Conservation (phyloP, 2,888 invertebrate genomes). For the Yponomeuta cagnagella region DNA sequence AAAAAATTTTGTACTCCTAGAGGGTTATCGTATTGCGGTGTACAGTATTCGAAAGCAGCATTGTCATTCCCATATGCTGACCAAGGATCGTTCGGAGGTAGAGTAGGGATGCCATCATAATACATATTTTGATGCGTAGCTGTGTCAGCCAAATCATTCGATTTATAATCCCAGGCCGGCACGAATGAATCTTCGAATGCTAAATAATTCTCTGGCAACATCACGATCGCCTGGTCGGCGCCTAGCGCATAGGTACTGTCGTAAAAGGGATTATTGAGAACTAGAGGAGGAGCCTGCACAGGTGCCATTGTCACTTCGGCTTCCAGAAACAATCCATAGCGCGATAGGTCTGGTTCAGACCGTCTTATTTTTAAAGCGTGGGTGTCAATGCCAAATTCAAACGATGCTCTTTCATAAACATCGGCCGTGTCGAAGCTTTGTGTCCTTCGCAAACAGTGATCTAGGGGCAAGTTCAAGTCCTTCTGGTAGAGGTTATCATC, state of each 20-base stretch:
- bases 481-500: conserved; percentile 30
- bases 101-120: conserved; percentile 57
- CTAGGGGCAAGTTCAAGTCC: conserved; percentile 34
- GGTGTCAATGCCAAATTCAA: conserved; percentile 41
- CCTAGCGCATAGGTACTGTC: conserved; percentile 60
- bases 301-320: conserved; percentile 55
- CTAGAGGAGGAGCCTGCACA: conserved; percentile 51
- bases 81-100: conserved; percentile 67
- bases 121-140: conserved; percentile 50
- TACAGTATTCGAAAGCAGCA: conserved; percentile 53
- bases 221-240: conserved; percentile 47
- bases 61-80: conserved; percentile 52
- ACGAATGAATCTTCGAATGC: conserved; percentile 73
- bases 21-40: conserved; percentile 51
- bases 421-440: conserved; percentile 67
- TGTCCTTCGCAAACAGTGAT: conserved; percentile 52
- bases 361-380: conserved; percentile 42
- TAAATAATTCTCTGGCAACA: conserved; percentile 67
- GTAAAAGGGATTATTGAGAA: conserved; percentile 71
- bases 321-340: conserved; percentile 58
- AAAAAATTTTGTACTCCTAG: conserved; percentile 44
- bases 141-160: conserved; percentile 46
- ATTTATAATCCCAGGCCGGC: conserved; percentile 62
- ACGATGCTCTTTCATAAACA: conserved; percentile 41
- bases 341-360: conserved; percentile 68